Evolutionary conservation across 2,888 invertebrate genomes (phyloP).

Genomic region (Dastarcus helophoroides): DNA sequence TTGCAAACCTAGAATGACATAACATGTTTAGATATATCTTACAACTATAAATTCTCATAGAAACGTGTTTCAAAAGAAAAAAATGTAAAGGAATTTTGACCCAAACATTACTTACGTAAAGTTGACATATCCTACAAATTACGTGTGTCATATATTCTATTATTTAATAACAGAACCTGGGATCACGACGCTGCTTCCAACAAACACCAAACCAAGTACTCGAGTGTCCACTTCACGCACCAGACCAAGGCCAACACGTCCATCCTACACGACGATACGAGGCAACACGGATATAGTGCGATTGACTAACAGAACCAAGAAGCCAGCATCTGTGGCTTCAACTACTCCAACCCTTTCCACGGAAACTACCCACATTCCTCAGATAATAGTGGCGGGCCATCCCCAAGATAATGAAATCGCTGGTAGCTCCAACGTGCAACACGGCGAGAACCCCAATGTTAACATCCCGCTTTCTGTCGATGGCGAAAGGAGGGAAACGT

Average conservation of each 20-base stretch:
- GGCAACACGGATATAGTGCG: constrained; percentile 31
- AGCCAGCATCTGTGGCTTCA: constrained; percentile 18
- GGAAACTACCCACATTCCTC: constrained; percentile 31
- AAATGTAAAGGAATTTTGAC: too few relatives aligned
- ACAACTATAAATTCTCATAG: too few relatives aligned
- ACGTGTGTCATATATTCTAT: too few relatives aligned
- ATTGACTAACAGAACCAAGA: constrained; percentile 24
- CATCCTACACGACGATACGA: constrained; percentile 35
- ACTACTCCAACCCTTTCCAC: constrained; percentile 23
- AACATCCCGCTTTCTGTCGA: constrained; percentile 56
- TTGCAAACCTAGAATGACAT: too few relatives aligned
- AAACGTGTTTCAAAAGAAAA: too few relatives aligned
- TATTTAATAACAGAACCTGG: constrained; percentile 47
- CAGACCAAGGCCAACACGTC: constrained; percentile 31
- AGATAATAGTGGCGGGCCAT: constrained; percentile 40
- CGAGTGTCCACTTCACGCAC: constrained; percentile 26
- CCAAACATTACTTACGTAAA: too few relatives aligned
- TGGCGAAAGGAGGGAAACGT: constrained; percentile 44
- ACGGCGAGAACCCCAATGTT: constrained; percentile 55
- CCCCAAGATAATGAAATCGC: constrained; percentile 73
- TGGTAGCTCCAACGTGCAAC: constrained; percentile 38
- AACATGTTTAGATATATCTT: constrained; percentile 2
- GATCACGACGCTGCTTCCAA: constrained; percentile 23
- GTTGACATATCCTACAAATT: too few relatives aligned
- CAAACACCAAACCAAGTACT: constrained; percentile 21